Conservation (phyloP, 2,113 vertebrate genomes). For the Myiozetetes cayanensis region DNA sequence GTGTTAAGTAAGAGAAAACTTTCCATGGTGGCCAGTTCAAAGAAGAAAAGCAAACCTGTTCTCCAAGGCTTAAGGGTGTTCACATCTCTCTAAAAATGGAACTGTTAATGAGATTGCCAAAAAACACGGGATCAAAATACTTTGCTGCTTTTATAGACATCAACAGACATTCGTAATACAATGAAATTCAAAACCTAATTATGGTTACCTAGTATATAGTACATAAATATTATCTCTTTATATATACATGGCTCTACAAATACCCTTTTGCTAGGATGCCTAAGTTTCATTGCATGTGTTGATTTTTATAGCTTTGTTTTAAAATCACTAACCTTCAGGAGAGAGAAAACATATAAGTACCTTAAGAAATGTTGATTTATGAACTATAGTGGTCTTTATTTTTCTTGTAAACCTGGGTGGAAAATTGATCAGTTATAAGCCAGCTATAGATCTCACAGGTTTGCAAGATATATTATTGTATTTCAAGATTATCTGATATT, state of each 20-base stretch:
- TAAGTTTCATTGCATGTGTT: not conserved
- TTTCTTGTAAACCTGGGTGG: conserved; percentile 62
- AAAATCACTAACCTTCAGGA: conserved; percentile 21
- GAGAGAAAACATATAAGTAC: conserved; percentile 3
- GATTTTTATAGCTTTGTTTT: conserved; percentile 38
- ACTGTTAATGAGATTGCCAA: not conserved
- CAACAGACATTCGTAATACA: not conserved
- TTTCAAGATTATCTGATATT: conserved; percentile 61
- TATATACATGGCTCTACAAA: not conserved
- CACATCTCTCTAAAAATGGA: not conserved
- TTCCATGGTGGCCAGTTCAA: not conserved
- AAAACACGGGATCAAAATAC: not conserved
- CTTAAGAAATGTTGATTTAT: conserved; percentile 66
- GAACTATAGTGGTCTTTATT: conserved; percentile 51
- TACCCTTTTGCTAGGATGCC: not conserved
- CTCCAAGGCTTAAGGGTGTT: not conserved
- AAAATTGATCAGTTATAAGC: conserved; percentile 69
- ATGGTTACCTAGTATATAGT: not conserved
- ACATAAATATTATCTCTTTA: not conserved
- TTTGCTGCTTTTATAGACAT: not conserved
- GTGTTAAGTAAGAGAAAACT: not conserved
- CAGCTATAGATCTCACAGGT: conserved; percentile 53
- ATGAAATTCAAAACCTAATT: not conserved
- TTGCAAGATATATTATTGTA: conserved; percentile 64
- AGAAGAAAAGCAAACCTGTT: not conserved